Base-by-base conservation (phyloP, 2,888 invertebrate genomes). In the Acrocyrtus sp. region DNA sequence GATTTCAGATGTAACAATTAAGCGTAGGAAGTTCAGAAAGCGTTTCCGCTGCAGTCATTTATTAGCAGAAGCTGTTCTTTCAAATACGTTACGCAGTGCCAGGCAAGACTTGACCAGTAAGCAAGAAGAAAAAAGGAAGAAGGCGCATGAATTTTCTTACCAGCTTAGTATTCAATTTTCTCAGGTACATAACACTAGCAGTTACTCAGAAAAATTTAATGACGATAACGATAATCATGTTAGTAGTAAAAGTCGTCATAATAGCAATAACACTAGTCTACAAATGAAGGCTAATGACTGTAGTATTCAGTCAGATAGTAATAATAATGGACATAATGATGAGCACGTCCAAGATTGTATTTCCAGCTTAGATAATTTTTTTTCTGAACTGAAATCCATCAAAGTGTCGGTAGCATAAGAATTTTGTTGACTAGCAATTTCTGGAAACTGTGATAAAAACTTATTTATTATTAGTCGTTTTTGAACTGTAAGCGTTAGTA, bases 311-410 rank as follows among this genome's bases (percentile, higher is more conserved):
- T 26, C 8, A 3, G 24, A 45, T 60, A 41, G 19, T 60, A 21
- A 45, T 15, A 60, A 45, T 50, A 63, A 56, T 70, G 26, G 70
- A 17, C 21, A 43, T 24, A 47, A 21, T 26, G 77, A 80, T 56
- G 78, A 73, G 17, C 67, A 76, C n/a, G 61, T 80, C 10, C 62
- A 78, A 62, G 75, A 61, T 27, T 80, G 78, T 68, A 63, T 80
- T 47, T 72, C 73, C 29, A 80, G 78, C 57, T 65, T 80, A 63
- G 80, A 80, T 43, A 75, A 76, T 26, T 80, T 80, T 62, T 80
- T 80, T 56, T 73, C 78, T 50, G 77, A 77, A 57, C 72, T 80
- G 53, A 80, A 78, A 68, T 72, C 77, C 34, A 66, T 80, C 45
- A 80, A 78, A 58, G 74, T 76, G 5, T 74, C 72, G n/a, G n/a